These are phyloP conservation scores for Ornithoptera priamus DNA, from an alignment of 2,888 invertebrate species.

Conservation along the genomic window DNA sequence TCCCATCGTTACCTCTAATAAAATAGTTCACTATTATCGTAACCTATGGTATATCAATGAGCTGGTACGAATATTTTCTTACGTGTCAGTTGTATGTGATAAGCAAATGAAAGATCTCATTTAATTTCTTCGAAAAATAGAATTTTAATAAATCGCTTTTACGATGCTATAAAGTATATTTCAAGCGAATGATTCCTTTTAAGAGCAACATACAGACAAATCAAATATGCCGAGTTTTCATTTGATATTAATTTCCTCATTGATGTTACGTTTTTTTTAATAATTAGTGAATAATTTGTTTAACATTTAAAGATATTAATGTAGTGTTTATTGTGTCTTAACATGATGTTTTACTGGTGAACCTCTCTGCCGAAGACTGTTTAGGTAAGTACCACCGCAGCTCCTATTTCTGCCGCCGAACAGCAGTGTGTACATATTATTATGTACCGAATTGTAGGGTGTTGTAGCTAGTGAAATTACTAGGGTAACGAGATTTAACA, in stretches of 20 bases:
- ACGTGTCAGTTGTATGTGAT: neutral
- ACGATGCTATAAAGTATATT: constrained; percentile 9
- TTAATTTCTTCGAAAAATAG: constrained; percentile 17
- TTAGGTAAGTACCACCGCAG: too few species aligned
- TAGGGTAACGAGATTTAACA: too few species aligned
- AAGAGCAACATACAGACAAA: constrained; percentile 1
- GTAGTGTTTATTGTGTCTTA: too few species aligned
- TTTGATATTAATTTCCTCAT: neutral
- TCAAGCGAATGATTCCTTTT: constrained; percentile 2
- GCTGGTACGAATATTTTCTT: neutral
- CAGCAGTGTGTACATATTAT: too few species aligned
- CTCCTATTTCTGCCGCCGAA: too few species aligned
- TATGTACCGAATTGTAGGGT: too few species aligned
- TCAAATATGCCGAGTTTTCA: neutral
- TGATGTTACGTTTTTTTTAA: neutral
- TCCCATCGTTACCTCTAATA: too few species aligned
- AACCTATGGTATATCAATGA: neutral
- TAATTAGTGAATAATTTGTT: neutral
- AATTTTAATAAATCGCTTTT: constrained; percentile 9
- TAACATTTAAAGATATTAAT: neutral
- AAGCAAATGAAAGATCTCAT: neutral
- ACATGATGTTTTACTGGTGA: too few species aligned
- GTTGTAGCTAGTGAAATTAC: too few species aligned
- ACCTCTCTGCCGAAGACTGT: too few species aligned
- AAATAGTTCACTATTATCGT: too few species aligned